Percentiles rank a stretch among this genome's conserved stretches.
These are phyloP conservation scores for Turritopsis dohrnii DNA, from an alignment of 30 jellyfish, hydroid and myxozoan genomes.

Conservation along the genomic window DNA sequence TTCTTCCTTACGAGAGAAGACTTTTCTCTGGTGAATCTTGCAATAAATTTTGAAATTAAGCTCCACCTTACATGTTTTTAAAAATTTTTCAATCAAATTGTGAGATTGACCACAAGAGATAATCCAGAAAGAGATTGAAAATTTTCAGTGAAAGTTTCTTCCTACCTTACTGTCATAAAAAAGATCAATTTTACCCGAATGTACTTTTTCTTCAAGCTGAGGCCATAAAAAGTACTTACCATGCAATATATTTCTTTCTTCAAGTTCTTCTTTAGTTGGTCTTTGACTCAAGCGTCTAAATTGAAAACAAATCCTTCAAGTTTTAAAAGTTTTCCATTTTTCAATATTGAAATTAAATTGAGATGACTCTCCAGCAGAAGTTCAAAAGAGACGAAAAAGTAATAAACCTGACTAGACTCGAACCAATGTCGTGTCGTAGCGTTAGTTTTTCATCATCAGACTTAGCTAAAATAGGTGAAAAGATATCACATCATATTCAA, in stretches of 20 bases:
- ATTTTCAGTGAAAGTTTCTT: too few relatives aligned
- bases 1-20: too few relatives aligned
- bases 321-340: not conserved
- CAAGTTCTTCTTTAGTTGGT: slow-evolving; percentile 90
- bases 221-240: too few relatives aligned
- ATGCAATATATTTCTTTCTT: slow-evolving; percentile 62
- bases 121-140: too few relatives aligned
- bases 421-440: slow-evolving; percentile 58
- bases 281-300: slow-evolving; percentile 86
- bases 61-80: too few relatives aligned
- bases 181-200: too few relatives aligned
- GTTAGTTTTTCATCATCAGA: slow-evolving; percentile 63
- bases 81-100: too few relatives aligned
- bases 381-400: not conserved
- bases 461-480: slow-evolving; percentile 31
- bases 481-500: not conserved
- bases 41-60: too few relatives aligned
- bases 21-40: too few relatives aligned
- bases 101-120: too few relatives aligned
- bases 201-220: too few relatives aligned
- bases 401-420: slow-evolving; percentile 60
- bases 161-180: too few relatives aligned
- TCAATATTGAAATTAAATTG: not conserved
- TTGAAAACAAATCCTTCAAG: not conserved
- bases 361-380: not conserved